Evolutionary conservation across 2,797 vertebrate species (phyloP), one percentile per base, ranked within the genome.

Genomic region (Enteromius afrohamiltoni): DNA sequence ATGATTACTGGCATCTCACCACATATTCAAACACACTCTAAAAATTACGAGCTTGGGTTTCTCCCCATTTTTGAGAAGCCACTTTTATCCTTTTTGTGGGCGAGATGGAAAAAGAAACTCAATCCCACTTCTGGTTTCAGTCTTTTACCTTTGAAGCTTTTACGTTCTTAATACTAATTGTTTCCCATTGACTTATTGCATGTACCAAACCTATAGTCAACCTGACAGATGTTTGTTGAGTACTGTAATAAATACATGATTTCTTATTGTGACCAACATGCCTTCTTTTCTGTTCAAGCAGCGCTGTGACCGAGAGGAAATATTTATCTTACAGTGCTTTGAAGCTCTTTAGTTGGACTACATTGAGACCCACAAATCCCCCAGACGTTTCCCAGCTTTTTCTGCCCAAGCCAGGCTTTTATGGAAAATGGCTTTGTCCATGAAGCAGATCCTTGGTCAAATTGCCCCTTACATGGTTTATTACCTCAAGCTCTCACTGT

Each of bases 191-290:
- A 88, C 29, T 47, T 83, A 67, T 92, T 80, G 88, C 88, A 90
- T 87, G 85, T 88, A 83, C 87, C 83, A 80, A 82, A 47, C 58
- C 17, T 68, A 53, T 70, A 77, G 79, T 82, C 77, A 53, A 51
- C 10, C 34, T 79, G 83, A 79, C 70, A 84, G 68, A 75, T 77
- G 81, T 85, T 85, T 83, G 82, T 53, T 49, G 70, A 79, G 29
- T 73, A 45, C 14, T 51, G 84, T 87, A 88, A 86, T 76, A 87
- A 85, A 87, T 85, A 51, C 85, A 88, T 83, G 82, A 77, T 78
- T 79, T 77, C 68, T 82, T 65, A 80, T 88, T 88, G 76, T 90
- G 77, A 76, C 83, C 86, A 23, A 88, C 88, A 86, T 87, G 80
- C 60, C 77, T 86, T 85, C 78, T 85, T 84, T 79, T 26, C 58